Percentiles rank a stretch among this genome's conserved stretches.
phyloP scores from a whole-genome alignment of 2,113 vertebrate genomes.

The Sylvicapra grimmia region DNA sequence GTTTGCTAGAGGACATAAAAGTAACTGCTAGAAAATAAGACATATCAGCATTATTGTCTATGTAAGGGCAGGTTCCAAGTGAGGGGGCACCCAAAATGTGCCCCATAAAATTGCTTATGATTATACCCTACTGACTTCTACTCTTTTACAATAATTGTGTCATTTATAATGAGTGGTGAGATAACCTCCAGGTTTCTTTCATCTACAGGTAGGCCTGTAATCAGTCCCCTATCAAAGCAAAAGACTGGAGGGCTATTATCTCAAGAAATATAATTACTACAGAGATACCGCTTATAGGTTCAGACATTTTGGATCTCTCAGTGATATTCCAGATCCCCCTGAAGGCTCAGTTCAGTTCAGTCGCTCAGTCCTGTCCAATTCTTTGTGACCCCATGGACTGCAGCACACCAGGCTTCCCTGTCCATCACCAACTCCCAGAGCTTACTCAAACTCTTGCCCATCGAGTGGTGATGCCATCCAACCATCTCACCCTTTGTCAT shows the following conservation, averaged over 20 bases:
- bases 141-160: background rate
- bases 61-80: background rate
- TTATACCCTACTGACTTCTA: background rate
- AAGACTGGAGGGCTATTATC: background rate
- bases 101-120: background rate
- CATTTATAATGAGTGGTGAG: background rate
- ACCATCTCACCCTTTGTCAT: background rate
- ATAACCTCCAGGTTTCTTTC: background rate
- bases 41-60: background rate
- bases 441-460: background rate
- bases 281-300: background rate
- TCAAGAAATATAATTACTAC: background rate
- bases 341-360: background rate
- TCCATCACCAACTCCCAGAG: background rate
- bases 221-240: background rate
- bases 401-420: background rate
- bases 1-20: background rate
- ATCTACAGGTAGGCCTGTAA: background rate
- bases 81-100: background rate
- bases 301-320: background rate
- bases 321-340: background rate
- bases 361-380: rapidly evolving
- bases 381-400: background rate
- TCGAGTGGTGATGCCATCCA: background rate
- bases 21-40: background rate